Evolutionary conservation across 2,888 invertebrate species (phyloP).

Genomic region (Chesias legatella): DNA sequence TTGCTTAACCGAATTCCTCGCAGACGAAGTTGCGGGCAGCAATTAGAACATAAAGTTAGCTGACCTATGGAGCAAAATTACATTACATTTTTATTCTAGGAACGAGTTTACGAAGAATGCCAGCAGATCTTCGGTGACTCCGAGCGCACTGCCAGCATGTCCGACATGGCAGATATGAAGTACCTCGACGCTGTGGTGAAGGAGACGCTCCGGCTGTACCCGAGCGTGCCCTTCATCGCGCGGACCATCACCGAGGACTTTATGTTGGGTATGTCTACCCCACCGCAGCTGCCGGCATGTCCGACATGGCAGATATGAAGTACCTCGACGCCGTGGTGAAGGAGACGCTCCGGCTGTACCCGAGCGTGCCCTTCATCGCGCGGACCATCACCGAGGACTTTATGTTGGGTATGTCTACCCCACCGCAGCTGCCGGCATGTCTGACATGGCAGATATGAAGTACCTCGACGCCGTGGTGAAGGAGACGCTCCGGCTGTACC

Average conservation of each 20-base stretch:
- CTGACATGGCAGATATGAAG: constrained; percentile 81
- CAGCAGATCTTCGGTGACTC: constrained; percentile 50
- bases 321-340: constrained; percentile 86
- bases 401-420: constrained; percentile 72
- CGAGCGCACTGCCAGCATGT: constrained; percentile 70
- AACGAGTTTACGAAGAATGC: constrained; percentile 64
- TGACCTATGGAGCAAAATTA: too few species aligned
- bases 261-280: constrained; percentile 72
- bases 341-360: constrained; percentile 83
- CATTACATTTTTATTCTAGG: constrained; percentile 42
- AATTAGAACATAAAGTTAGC: too few species aligned
- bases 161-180: constrained; percentile 81
- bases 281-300: constrained; percentile 72
- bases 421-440: constrained; percentile 72
- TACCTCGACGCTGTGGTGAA: constrained; percentile 86
- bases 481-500: constrained; percentile 83
- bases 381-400: constrained; percentile 81
- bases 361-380: constrained; percentile 84
- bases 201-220: constrained; percentile 83
- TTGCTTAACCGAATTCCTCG: too few species aligned
- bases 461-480: constrained; percentile 86
- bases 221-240: constrained; percentile 84
- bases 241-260: constrained; percentile 81
- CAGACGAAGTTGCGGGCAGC: too few species aligned
- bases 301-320: constrained; percentile 81